Base-by-base conservation (phyloP, 2,888 invertebrate genomes). In the Caenorhabditis drosophilae region DNA sequence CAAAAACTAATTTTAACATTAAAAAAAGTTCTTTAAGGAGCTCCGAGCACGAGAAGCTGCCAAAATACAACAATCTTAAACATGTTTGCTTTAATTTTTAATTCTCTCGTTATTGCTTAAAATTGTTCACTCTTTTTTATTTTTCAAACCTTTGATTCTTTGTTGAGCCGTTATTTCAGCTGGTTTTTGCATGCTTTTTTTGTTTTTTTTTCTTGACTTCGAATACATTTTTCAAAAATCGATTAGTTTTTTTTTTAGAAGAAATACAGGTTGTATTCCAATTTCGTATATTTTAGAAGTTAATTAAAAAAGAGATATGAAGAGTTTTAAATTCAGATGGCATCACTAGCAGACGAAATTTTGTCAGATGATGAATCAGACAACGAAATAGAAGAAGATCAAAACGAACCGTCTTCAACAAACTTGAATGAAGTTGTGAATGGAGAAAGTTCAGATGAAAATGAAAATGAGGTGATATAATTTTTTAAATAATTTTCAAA, bases 361-460 rank as follows among this genome's bases (percentile, higher is more conserved):
- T 41, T 67, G 6, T 70, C 70, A 12, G 61, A 62, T 22, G 56
- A 59, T 23, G 72, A 70, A 26, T n/a, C n/a, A n/a, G n/a, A n/a
- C n/a, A n/a, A n/a, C n/a, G 67, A 67, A 1, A 54, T 51, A n/a
- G 61, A 57, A 18, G 35, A 46, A 16, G 54, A 50, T 16, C 36
- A 50, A 44, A 45, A 40, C 12, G 15, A 20, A 42, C 15, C 52
- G 3, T n/a, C 15, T 23, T 20, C 44, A 6, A 7, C 7, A n/a
- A 26, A 44, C 20, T 46, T 50, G 23, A 31, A 31, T 6, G 55
- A 50, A 23, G 66, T 58, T 12, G 27, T 18, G 12, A 34, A 27
- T 23, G 4, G 25, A 41, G 25, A 3, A 36, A 20, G 31, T 12
- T 27, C 16, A 12, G 9, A 35, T 15, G 25, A 15, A 27, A 45